These are phyloP conservation scores for Enteromius argenteus DNA, from an alignment of 2,797 vertebrate genomes.

Conservation along the genomic window DNA sequence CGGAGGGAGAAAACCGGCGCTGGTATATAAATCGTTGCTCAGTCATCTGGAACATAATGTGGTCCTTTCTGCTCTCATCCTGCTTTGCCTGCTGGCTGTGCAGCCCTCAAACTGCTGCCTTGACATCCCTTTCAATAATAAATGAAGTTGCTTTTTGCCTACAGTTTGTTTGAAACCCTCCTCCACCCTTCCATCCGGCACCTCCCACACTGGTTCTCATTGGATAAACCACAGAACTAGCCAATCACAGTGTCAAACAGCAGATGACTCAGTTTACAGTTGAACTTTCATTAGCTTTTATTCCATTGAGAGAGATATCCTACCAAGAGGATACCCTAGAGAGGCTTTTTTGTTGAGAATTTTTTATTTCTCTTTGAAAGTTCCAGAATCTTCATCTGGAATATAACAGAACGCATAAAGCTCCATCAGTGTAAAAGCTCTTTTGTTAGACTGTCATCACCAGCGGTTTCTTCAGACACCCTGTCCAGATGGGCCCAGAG, in stretches of 20 bases:
- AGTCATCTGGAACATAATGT: slow-evolving; percentile 87
- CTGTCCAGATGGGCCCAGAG: slow-evolving; percentile 22
- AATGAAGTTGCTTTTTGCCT: slow-evolving; percentile 86
- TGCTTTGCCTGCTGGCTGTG: slow-evolving; percentile 80
- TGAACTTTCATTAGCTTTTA: slow-evolving; percentile 16
- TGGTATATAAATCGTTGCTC: slow-evolving; percentile 87
- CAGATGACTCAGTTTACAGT: slow-evolving; percentile 16
- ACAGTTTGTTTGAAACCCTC: slow-evolving; percentile 79
- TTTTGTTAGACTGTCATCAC: slow-evolving; percentile 46
- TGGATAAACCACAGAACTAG: slow-evolving; percentile 60
- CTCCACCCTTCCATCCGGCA: slow-evolving; percentile 4
- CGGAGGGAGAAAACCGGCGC: slow-evolving; percentile 60
- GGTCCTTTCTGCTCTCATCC: slow-evolving; percentile 77
- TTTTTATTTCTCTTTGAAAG: background rate
- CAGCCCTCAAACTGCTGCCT: slow-evolving; percentile 83
- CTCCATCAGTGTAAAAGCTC: slow-evolving; percentile 31
- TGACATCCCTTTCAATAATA: slow-evolving; percentile 87
- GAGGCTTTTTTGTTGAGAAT: background rate
- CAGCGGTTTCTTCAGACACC: slow-evolving; percentile 39
- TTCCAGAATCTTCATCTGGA: slow-evolving; percentile 26
- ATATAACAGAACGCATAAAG: slow-evolving; percentile 39
- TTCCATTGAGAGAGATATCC: background rate
- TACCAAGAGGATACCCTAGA: background rate
- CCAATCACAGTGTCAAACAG: slow-evolving; percentile 50
- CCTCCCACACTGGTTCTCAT: slow-evolving; percentile 40